Conservation (phyloP, 2,113 vertebrate genomes). For the Sialia sialis region DNA sequence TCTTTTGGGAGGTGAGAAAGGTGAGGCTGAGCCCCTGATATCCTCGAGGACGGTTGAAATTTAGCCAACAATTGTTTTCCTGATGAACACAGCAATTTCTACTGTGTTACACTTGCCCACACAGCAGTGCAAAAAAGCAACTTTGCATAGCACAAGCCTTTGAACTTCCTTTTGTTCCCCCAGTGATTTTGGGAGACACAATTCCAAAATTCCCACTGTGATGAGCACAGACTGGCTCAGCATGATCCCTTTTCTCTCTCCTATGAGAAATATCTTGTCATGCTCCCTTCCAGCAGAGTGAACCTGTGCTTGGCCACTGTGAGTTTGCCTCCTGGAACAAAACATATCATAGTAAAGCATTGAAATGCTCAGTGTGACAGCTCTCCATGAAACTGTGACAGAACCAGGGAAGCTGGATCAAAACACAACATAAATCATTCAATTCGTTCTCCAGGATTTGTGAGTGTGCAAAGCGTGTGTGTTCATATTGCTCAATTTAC, state of each 20-base stretch:
- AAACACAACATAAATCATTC: neutral
- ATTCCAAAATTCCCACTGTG: neutral
- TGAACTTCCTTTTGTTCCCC: neutral
- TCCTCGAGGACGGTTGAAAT: neutral
- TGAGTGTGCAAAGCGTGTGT: neutral
- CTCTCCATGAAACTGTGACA: neutral
- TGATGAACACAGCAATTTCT: neutral
- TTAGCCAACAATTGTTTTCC: neutral
- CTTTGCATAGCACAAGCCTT: neutral
- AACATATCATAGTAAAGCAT: neutral
- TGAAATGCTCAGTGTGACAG: neutral
- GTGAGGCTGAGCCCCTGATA: neutral
- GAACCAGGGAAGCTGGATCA: neutral
- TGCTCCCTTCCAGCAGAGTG: neutral
- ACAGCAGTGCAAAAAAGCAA: neutral
- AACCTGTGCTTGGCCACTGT: neutral
- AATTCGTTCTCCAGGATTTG: neutral
- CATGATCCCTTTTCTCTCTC: neutral
- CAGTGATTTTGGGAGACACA: neutral
- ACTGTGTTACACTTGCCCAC: accelerated
- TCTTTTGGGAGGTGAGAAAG: neutral
- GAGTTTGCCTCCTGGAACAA: neutral
- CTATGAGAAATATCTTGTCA: neutral
- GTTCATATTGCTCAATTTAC: neutral
- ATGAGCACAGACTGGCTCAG: neutral